Percentiles rank a stretch among this genome's conserved stretches.
Evolutionary conservation across 2,113 vertebrate genomes (phyloP).

Genomic region (Acinonyx jubatus): DNA sequence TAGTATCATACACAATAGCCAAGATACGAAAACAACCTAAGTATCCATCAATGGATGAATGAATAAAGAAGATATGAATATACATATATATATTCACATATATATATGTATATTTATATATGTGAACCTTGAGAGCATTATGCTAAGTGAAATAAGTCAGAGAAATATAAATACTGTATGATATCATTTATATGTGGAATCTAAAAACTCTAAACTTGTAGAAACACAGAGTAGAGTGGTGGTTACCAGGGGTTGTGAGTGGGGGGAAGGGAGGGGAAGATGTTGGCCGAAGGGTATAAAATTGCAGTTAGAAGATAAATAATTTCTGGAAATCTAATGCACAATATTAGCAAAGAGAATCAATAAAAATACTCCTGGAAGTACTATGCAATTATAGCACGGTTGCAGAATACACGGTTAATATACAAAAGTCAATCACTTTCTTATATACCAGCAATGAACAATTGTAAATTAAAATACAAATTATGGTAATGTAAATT

Average conservation of each 20-base stretch:
- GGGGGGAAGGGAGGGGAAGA: neutral
- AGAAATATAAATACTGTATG: neutral
- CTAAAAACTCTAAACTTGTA: neutral
- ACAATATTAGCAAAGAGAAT: neutral
- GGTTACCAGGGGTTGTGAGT: neutral
- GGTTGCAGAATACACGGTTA: neutral
- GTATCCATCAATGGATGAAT: neutral
- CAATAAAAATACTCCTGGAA: neutral
- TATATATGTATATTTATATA: too few species aligned
- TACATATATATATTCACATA: too few species aligned
- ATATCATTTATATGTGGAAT: neutral
- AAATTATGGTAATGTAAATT: too few species aligned
- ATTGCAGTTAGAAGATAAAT: neutral
- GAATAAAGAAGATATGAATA: neutral
- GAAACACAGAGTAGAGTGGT: neutral
- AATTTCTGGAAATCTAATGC: neutral
- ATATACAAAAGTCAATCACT: neutral
- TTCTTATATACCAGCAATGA: neutral
- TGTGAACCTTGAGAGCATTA: neutral
- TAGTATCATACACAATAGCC: neutral
- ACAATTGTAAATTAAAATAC: neutral
- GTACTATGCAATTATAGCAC: neutral
- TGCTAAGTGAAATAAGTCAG: neutral
- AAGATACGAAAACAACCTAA: neutral
- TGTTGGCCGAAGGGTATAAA: neutral